These are phyloP conservation scores for Chymomyza caudatula DNA, from an alignment of 2,888 invertebrate species.

Conservation along the genomic window DNA sequence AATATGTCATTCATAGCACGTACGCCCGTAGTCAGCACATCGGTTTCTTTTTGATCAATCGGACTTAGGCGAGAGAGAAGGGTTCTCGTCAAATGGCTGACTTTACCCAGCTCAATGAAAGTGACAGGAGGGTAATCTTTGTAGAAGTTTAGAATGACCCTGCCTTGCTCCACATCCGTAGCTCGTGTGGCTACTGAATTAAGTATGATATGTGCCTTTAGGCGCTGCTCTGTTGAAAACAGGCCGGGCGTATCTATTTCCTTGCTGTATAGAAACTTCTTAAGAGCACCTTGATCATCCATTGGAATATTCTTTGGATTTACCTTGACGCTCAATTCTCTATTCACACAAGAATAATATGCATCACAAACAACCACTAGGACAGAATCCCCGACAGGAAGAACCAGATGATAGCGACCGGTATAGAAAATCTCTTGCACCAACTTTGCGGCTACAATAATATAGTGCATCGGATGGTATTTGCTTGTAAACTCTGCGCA, in stretches of 20 bases:
- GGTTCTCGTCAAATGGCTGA: constrained; percentile 40
- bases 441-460: constrained; percentile 32
- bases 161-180: rapidly evolving
- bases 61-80: constrained; percentile 27
- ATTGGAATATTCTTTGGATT: neutral
- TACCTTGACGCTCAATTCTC: constrained; percentile 23
- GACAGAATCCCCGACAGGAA: constrained; percentile 21
- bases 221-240: neutral
- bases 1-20: constrained; percentile 31
- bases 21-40: constrained; percentile 4
- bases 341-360: constrained; percentile 2
- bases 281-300: neutral
- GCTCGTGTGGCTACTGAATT: constrained; percentile 18
- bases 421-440: constrained; percentile 32
- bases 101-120: constrained; percentile 6
- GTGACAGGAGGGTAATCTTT: neutral
- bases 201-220: neutral
- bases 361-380: constrained; percentile 34
- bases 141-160: constrained; percentile 1
- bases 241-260: neutral
- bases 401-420: constrained; percentile 24
- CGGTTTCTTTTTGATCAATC: neutral
- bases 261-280: neutral
- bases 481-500: constrained; percentile 8
- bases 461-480: constrained; percentile 17